phyloP scores from a whole-genome alignment of 2,113 vertebrate genomes.

The Dasyornis broadbenti region DNA sequence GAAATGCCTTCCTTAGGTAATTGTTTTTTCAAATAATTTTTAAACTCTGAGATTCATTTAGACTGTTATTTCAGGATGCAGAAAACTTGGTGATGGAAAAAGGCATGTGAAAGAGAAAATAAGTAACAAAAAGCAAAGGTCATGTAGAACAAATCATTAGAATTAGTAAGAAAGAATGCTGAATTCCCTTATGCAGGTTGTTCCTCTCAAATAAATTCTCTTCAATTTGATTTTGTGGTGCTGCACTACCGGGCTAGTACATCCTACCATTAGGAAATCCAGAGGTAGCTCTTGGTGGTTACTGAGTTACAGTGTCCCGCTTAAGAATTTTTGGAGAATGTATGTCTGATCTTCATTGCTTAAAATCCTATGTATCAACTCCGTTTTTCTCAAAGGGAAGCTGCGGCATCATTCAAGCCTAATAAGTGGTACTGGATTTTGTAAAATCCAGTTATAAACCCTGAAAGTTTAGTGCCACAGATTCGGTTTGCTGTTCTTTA shows the following conservation, averaged over 20 bases:
- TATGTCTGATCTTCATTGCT: not conserved
- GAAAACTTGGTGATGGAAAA: not conserved
- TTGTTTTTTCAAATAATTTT: not conserved
- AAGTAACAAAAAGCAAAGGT: not conserved
- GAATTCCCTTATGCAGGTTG: not conserved
- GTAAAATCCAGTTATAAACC: not conserved
- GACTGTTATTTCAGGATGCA: not conserved
- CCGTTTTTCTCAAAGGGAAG: not conserved
- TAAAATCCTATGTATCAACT: not conserved
- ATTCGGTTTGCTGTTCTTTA: not conserved
- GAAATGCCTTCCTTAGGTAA: not conserved
- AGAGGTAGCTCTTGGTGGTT: not conserved
- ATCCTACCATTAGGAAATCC: not conserved
- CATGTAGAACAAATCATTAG: not conserved
- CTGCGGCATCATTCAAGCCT: not conserved
- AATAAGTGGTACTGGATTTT: not conserved
- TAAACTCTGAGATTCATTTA: not conserved
- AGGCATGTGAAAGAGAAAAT: not conserved
- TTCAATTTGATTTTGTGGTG: not conserved
- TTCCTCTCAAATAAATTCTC: not conserved
- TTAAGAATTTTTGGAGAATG: not conserved
- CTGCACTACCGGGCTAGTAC: not conserved
- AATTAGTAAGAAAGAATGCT: not conserved
- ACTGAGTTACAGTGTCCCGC: not conserved
- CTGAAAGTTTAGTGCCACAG: not conserved